Evolutionary conservation across 2,888 invertebrate genomes (phyloP).

Genomic region (Synergus gifuensis): DNA sequence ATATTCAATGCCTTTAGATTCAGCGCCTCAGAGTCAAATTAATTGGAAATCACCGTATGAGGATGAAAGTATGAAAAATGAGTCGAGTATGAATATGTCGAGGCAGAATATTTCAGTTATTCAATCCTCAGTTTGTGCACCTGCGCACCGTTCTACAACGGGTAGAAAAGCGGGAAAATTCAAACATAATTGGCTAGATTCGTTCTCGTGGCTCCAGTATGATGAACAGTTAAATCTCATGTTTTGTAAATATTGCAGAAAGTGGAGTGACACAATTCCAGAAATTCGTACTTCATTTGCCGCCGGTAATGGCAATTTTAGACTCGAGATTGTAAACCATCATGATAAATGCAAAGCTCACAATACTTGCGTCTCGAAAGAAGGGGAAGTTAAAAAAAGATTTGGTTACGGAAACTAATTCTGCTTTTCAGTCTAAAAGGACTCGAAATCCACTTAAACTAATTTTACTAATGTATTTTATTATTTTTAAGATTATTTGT

Average conservation of each 20-base stretch:
- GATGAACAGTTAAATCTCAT: constrained; percentile 84
- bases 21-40: constrained; percentile 45
- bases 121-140: constrained; percentile 62
- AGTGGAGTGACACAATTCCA: constrained; percentile 85
- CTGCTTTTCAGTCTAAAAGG: neutral
- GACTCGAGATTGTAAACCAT: constrained; percentile 88
- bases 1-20: constrained; percentile 43
- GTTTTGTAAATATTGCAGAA: constrained; percentile 87
- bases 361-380: constrained; percentile 82
- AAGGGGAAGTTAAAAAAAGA: constrained; percentile 69
- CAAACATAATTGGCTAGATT: constrained; percentile 83
- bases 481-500: constrained; percentile 2
- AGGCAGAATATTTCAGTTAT: constrained; percentile 72
- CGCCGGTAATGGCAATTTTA: constrained; percentile 88
- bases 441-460: neutral
- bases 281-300: constrained; percentile 88
- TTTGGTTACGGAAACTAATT: constrained; percentile 44
- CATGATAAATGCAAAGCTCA: constrained; percentile 90
- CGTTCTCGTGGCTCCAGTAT: constrained; percentile 87
- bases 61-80: constrained; percentile 17
- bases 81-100: constrained; percentile 45
- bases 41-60: constrained; percentile 44
- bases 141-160: constrained; percentile 59
- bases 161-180: constrained; percentile 83
- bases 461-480: neutral